phyloP scores from a whole-genome alignment of 2,888 invertebrate species.

The Lycophotia porphyrea region DNA sequence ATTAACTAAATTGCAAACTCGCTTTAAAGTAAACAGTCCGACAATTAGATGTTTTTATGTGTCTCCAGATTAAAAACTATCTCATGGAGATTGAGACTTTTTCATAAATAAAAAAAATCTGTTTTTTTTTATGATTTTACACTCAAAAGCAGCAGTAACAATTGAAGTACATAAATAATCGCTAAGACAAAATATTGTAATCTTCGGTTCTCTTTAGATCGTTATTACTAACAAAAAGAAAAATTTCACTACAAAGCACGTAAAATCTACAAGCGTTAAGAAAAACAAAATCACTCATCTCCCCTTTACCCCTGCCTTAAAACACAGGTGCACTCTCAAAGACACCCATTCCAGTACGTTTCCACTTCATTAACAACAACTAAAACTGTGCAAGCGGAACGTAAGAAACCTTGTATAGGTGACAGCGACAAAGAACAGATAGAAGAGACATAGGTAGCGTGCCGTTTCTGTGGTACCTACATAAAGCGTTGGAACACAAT shows the following conservation, averaged over 20 bases:
- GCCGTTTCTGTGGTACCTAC: constrained; percentile 78
- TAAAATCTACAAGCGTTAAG: constrained; percentile 5
- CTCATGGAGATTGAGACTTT: not conserved
- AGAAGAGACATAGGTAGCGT: constrained; percentile 69
- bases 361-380: constrained; percentile 62
- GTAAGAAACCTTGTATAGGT: constrained; percentile 73
- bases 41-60: constrained; percentile 6
- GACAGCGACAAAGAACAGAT: constrained; percentile 80
- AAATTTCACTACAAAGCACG: constrained; percentile 3
- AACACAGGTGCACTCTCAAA: constrained; percentile 43
- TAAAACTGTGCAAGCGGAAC: constrained; percentile 64
- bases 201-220: too few relatives aligned
- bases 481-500: constrained; percentile 84
- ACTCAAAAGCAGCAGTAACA: not conserved
- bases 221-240: not conserved
- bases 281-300: constrained; percentile 25
- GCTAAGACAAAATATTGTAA: not conserved
- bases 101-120: too few relatives aligned
- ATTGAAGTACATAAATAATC: not conserved
- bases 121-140: not conserved
- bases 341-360: constrained; percentile 38
- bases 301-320: constrained; percentile 30
- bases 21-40: constrained; percentile 58
- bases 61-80: not conserved
- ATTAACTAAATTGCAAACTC: constrained; percentile 69